These are phyloP conservation scores for Dinocampus coccinellae DNA, from an alignment of 2,888 invertebrate genomes.

Conservation along the genomic window DNA sequence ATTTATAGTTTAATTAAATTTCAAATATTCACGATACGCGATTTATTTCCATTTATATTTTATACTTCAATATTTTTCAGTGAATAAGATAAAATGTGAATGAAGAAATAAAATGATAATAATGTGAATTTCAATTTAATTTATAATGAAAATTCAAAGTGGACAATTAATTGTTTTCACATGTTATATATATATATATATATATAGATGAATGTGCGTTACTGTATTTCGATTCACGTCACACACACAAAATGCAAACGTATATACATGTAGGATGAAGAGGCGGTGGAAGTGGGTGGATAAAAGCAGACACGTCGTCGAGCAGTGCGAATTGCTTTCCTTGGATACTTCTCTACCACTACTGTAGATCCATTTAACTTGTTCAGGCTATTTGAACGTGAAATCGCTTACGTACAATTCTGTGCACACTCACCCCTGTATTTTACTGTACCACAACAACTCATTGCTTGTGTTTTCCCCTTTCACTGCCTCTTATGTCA, in stretches of 20 bases:
- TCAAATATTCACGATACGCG: no score
- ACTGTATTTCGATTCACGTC: no score
- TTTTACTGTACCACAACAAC: constrained; percentile 11
- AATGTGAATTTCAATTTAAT: background rate
- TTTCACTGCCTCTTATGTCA: constrained; percentile 16
- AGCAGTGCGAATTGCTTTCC: constrained; percentile 22
- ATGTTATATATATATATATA: background rate
- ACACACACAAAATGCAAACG: no score
- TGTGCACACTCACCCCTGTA: background rate
- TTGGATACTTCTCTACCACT: background rate
- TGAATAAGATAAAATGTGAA: background rate
- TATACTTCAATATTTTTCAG: background rate
- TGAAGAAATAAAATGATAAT: no score
- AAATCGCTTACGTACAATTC: constrained; percentile 1
- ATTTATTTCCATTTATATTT: background rate
- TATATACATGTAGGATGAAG: no score
- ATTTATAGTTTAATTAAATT: no score
- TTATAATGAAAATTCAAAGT: background rate
- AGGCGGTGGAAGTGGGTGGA: constrained; percentile 1
- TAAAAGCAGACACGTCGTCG: background rate
- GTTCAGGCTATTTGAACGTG: constrained; percentile 22
- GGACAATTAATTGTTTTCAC: background rate
- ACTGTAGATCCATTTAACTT: constrained; percentile 29
- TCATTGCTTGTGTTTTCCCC: constrained; percentile 8
- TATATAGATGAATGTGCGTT: background rate